Percentiles rank a stretch among this genome's conserved stretches.
Evolutionary conservation across 2,888 invertebrate species (phyloP).

Genomic region (Gymnocheta viridis): DNA sequence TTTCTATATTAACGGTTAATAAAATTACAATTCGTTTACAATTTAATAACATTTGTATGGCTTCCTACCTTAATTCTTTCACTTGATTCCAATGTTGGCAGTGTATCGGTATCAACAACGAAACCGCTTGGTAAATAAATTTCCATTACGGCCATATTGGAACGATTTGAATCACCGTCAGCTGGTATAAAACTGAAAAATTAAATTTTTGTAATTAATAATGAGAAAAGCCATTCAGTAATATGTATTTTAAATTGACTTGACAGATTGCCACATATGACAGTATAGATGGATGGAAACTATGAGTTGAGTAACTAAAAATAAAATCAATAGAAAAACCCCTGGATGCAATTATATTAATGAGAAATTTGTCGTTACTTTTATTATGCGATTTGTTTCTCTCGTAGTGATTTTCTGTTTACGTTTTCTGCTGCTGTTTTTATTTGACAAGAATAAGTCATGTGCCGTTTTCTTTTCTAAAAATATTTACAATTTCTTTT

Average conservation of each 20-base stretch:
- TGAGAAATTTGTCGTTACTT: too few species aligned
- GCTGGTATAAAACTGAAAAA: conserved; percentile 77
- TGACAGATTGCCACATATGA: too few species aligned
- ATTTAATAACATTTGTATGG: neutral
- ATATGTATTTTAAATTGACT: neutral
- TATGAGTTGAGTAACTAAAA: too few species aligned
- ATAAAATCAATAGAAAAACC: too few species aligned
- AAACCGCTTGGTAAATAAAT: conserved; percentile 95
- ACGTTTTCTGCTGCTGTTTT: too few species aligned
- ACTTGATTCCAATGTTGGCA: conserved; percentile 86
- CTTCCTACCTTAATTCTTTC: conserved; percentile 81
- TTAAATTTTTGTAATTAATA: neutral
- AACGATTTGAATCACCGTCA: conserved; percentile 81
- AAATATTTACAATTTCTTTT: too few species aligned
- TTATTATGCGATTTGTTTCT: too few species aligned
- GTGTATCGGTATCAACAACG: conserved; percentile 90
- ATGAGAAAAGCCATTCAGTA: neutral
- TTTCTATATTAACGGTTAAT: conserved; percentile 78
- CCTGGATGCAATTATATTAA: too few species aligned
- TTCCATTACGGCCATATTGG: conserved; percentile 95
- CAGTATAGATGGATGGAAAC: too few species aligned
- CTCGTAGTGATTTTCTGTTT: too few species aligned
- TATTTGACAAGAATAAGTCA: too few species aligned
- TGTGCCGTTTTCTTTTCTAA: too few species aligned
- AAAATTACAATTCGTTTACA: neutral